phyloP scores from a whole-genome alignment of 2,888 invertebrate species.

The Yponomeuta cagnagella region DNA sequence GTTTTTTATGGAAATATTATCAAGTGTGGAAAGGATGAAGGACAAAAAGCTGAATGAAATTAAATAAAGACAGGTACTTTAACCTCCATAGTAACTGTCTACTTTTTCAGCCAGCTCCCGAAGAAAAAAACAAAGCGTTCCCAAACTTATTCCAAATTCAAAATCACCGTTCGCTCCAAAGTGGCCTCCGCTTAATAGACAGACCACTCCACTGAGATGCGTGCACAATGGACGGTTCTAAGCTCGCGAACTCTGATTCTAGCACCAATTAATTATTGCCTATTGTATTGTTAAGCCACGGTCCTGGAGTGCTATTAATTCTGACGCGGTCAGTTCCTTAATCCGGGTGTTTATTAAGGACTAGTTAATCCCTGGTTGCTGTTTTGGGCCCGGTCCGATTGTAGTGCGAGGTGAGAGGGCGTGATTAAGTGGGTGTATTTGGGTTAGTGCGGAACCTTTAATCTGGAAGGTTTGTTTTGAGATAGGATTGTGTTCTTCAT shows the following conservation, averaged over 20 bases:
- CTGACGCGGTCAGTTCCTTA: slow-evolving; percentile 64
- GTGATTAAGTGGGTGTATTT: not conserved
- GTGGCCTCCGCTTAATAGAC: not conserved
- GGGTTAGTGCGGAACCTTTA: no score
- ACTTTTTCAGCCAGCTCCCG: no score
- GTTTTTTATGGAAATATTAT: no score
- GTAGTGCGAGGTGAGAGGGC: not conserved
- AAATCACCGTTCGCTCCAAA: not conserved
- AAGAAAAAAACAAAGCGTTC: not conserved
- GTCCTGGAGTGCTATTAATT: slow-evolving; percentile 63
- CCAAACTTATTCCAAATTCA: not conserved
- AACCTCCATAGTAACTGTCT: no score
- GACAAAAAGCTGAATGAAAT: no score
- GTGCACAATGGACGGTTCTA: not conserved
- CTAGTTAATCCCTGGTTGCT: slow-evolving; percentile 14
- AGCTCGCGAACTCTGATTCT: slow-evolving; percentile 51
- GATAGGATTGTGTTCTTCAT: no score
- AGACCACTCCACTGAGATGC: slow-evolving; percentile 3
- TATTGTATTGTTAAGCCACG: slow-evolving; percentile 59
- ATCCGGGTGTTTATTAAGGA: slow-evolving; percentile 61
- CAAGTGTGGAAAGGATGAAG: no score
- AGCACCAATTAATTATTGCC: slow-evolving; percentile 71
- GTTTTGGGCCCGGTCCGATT: slow-evolving; percentile 2
- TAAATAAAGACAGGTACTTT: no score
- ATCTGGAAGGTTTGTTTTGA: no score